These are phyloP conservation scores for Mythimna vitellina DNA, from an alignment of 2,888 invertebrate genomes.

Conservation along the genomic window DNA sequence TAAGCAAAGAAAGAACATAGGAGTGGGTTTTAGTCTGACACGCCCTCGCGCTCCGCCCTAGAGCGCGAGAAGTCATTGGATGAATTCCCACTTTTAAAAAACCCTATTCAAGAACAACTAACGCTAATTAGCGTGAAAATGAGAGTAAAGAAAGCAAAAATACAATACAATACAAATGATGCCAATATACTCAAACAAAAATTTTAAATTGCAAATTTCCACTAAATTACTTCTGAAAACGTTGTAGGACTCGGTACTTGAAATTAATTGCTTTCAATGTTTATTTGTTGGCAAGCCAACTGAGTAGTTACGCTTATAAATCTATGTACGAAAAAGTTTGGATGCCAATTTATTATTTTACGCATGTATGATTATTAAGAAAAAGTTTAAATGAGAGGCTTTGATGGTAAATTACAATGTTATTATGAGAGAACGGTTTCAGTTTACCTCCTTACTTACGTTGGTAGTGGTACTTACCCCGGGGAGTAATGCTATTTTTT, in stretches of 20 bases:
- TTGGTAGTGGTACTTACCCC: no score
- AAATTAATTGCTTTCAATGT: conserved; percentile 46
- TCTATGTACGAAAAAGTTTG: conserved; percentile 13
- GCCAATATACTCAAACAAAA: conserved; percentile 24
- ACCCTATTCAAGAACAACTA: background rate
- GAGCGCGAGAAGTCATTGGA: no score
- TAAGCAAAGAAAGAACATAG: no score
- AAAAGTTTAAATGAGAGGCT: conserved; percentile 17
- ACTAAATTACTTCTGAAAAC: conserved; percentile 33
- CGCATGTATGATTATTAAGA: conserved; percentile 6
- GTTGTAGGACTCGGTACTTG: conserved; percentile 22
- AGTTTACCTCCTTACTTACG: no score
- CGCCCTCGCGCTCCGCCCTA: no score
- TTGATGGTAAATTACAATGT: background rate
- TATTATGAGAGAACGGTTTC: no score
- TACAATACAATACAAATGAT: conserved; percentile 22
- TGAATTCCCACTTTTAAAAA: no score
- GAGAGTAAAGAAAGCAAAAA: background rate
- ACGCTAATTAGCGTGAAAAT: background rate
- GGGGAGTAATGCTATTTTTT: no score
- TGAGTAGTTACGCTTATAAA: conserved; percentile 28
- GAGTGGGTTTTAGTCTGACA: no score
- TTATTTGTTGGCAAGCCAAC: conserved; percentile 19
- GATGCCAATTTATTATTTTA: conserved; percentile 32
- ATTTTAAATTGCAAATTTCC: conserved; percentile 19